These are phyloP conservation scores for Mirounga angustirostris DNA, from an alignment of 2,113 vertebrate genomes.

Conservation along the genomic window DNA sequence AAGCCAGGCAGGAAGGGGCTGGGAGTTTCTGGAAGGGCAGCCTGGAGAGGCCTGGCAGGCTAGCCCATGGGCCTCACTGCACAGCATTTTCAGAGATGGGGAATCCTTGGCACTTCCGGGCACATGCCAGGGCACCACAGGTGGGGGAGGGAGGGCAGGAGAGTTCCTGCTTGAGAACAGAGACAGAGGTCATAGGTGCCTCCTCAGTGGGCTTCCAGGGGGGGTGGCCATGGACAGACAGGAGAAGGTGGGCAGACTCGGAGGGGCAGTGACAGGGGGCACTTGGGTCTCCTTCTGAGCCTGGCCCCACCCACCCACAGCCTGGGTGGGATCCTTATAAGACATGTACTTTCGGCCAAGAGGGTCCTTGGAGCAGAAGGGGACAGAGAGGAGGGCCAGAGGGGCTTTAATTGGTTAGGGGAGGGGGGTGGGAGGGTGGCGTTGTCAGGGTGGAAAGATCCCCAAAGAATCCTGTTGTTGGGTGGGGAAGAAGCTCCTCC, in stretches of 20 bases:
- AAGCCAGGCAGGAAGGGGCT: constrained; percentile 88
- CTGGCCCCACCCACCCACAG: rapidly evolving
- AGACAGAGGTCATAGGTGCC: not conserved
- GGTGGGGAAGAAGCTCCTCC: not conserved
- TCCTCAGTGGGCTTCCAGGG: not conserved
- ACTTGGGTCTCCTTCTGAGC: not conserved
- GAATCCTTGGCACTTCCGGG: constrained; percentile 74
- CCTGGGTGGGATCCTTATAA: not conserved
- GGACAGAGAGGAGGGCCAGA: too few relatives aligned
- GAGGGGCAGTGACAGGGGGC: not conserved
- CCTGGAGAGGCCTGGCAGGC: constrained; percentile 49
- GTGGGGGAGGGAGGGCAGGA: not conserved
- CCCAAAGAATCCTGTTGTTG: not conserved
- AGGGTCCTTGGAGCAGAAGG: not conserved
- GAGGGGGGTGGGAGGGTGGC: not conserved
- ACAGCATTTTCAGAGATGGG: constrained; percentile 68
- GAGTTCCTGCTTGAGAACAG: too few relatives aligned
- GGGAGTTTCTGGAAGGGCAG: constrained; percentile 87
- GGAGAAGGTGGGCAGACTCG: not conserved
- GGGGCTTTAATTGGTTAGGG: not conserved
- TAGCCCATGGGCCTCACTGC: not conserved
- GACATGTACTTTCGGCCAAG: not conserved
- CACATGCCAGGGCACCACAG: not conserved
- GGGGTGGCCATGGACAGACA: not conserved
- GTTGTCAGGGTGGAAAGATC: not conserved